Evolutionary conservation across 2,797 vertebrate genomes (phyloP).

Genomic region (Diceros bicornis): DNA sequence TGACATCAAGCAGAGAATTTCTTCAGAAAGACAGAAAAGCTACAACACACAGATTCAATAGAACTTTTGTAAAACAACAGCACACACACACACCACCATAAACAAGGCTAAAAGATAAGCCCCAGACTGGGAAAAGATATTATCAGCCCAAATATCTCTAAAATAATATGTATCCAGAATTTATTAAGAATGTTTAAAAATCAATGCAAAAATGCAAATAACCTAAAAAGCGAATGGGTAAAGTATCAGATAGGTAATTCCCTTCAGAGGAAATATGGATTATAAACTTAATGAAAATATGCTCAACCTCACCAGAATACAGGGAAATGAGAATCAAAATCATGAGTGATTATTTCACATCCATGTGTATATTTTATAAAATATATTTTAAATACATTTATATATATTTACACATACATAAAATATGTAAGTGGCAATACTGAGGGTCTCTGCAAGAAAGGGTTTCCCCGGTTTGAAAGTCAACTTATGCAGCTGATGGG

Average conservation of each 20-base stretch:
- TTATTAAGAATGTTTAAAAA: conserved; percentile 35
- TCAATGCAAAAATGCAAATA: conserved; percentile 31
- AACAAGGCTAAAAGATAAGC: background rate
- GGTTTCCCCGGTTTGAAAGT: background rate
- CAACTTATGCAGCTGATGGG: background rate
- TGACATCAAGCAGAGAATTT: conserved; percentile 2
- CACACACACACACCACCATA: background rate
- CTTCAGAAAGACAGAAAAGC: conserved; percentile 5
- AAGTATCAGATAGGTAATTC: background rate
- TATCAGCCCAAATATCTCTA: background rate
- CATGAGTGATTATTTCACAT: background rate
- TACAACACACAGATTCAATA: background rate
- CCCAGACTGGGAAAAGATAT: background rate
- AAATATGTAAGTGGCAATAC: background rate
- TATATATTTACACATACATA: background rate
- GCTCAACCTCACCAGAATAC: background rate
- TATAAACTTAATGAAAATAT: background rate
- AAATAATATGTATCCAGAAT: background rate
- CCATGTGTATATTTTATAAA: background rate
- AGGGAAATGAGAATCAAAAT: conserved; percentile 45
- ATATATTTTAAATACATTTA: background rate
- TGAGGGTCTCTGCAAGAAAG: background rate
- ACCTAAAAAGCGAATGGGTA: background rate
- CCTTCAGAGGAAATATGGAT: conserved; percentile 16
- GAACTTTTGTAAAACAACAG: background rate